Base-by-base conservation (phyloP, 2,888 invertebrate genomes). In the Tubulanus polymorphus region DNA sequence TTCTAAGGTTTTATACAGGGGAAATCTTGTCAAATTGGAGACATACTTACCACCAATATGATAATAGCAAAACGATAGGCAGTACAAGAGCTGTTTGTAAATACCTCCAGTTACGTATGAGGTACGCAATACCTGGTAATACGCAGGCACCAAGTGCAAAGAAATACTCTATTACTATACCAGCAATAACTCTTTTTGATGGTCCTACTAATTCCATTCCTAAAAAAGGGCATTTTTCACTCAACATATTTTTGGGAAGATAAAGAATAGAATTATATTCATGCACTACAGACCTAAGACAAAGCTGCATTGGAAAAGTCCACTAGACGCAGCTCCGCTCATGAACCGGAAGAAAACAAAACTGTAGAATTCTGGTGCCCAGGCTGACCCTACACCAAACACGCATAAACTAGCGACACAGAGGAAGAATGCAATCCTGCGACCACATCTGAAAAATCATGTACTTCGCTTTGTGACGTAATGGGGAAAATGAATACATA, bases 141-240 rank as follows among this genome's bases (percentile, higher is more conserved):
- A 68, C 5, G 10, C 73, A 55, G 28, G 70, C 55, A 5, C 80
- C 80, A 15, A 74, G 18, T 0, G 79, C 72, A 62, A 76, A 80
- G 65, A 78, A 78, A 37, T 72, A 67, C 25, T 77, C 75, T 1
- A 76, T 72, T 27, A 77, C 68, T n/a, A 77, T 69, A 0, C 78
- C 76, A 3, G 79, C 75, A 55, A 74, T 66, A 53, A 74, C 67
- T 27, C 80, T 66, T 53, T 79, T 76, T 12, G 68, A 64, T 2
- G 80, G 78, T 0, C 80, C 80, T 15, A 80, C 78, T 47, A 81
- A 55, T 63, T 80, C 80, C 72, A 80, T 74, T 41, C 77, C 73
- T 74, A 41, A 23, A 48, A 47, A n/a, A 18, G 20, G 1, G 8
- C 35, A 35, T 35, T n/a, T 12, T 12, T 35, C 35, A 35, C n/a